A percentile compares a stretch with the other conserved stretches of the same genome.
Evolutionary conservation across 2,113 vertebrate species (phyloP).

Genomic region (Manacus vitellinus): DNA sequence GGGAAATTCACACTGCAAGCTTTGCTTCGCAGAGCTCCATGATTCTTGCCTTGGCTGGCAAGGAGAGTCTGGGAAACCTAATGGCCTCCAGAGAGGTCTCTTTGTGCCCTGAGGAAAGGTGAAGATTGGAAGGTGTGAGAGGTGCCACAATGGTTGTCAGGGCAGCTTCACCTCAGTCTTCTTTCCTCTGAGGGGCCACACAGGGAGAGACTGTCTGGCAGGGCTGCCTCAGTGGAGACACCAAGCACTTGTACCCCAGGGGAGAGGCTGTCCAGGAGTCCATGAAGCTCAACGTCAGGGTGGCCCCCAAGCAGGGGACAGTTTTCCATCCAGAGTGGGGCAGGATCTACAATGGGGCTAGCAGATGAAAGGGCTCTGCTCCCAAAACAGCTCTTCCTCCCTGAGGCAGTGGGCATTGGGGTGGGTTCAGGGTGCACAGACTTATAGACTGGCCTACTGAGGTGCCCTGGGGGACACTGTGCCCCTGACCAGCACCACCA

Average conservation of each 20-base stretch:
- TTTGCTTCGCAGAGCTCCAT: background rate
- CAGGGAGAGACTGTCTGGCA: rapidly evolving
- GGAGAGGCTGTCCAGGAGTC: background rate
- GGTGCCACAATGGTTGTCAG: rapidly evolving
- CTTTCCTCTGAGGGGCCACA: background rate
- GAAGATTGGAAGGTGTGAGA: background rate
- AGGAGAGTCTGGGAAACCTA: background rate
- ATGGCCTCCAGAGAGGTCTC: rapidly evolving
- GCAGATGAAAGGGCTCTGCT: background rate
- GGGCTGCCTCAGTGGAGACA: background rate
- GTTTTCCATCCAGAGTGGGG: background rate
- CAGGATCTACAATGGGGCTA: background rate
- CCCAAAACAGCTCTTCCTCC: background rate
- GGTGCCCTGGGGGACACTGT: rapidly evolving
- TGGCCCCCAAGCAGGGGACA: rapidly evolving
- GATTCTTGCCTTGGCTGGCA: background rate
- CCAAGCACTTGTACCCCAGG: background rate
- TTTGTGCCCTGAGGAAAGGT: background rate
- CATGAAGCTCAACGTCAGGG: rapidly evolving
- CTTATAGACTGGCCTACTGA: background rate
- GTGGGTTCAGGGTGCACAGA: background rate
- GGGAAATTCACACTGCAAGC: background rate
- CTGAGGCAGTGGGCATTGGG: rapidly evolving
- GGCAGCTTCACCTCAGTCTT: background rate
- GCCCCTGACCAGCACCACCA: background rate